Percentiles rank a stretch among this genome's conserved stretches.
These are phyloP conservation scores for Tachuris rubrigastra DNA, from an alignment of 2,113 vertebrate genomes.

Conservation along the genomic window DNA sequence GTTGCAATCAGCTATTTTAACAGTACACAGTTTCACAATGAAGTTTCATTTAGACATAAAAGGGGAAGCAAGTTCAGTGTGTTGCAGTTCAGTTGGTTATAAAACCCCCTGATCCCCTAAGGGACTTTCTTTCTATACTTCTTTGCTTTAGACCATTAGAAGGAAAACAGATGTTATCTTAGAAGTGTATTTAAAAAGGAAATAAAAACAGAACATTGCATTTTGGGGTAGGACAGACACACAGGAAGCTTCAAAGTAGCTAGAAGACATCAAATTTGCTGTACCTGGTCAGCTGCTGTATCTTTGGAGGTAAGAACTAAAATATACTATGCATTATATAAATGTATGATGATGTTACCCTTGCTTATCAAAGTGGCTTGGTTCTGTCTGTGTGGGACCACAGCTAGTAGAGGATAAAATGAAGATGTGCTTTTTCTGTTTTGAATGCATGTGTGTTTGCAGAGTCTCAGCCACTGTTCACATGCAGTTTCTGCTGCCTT, in stretches of 20 bases:
- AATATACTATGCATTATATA: background rate
- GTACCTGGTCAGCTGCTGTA: background rate
- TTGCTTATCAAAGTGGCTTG: background rate
- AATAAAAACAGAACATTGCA: background rate
- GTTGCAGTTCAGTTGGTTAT: slow-evolving; percentile 61
- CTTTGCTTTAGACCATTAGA: slow-evolving; percentile 31
- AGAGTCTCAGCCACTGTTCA: background rate
- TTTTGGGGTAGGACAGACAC: background rate
- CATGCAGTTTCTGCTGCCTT: background rate
- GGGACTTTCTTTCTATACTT: slow-evolving; percentile 71
- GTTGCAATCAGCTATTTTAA: slow-evolving; percentile 60
- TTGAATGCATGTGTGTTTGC: background rate
- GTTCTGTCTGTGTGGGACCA: background rate
- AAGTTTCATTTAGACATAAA: slow-evolving; percentile 71
- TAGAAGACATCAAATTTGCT: slow-evolving; percentile 22
- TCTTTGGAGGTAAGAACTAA: slow-evolving; percentile 70
- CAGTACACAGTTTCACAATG: slow-evolving; percentile 61
- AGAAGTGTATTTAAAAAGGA: slow-evolving; percentile 41
- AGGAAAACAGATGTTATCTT: slow-evolving; percentile 39
- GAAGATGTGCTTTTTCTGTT: background rate
- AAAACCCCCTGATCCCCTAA: slow-evolving; percentile 35
- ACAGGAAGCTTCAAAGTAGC: background rate
- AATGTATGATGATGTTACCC: background rate
- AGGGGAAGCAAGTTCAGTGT: slow-evolving; percentile 68
- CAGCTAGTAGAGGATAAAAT: background rate